Evolutionary conservation across 2,888 invertebrate species (phyloP), one percentile per base, ranked within the genome.

Genomic region (Apamea anceps): DNA sequence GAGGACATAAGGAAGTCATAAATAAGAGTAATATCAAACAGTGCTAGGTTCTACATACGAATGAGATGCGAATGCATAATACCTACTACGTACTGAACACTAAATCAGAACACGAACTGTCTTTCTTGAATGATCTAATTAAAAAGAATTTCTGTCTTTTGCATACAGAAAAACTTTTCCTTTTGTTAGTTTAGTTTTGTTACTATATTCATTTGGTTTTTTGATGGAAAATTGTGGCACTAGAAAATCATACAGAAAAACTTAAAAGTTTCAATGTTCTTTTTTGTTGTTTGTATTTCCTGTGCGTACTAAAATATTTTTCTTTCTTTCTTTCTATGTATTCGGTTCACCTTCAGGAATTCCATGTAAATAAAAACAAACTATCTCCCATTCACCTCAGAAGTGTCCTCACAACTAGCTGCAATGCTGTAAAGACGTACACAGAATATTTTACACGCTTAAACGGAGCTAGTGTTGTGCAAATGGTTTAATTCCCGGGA

Each of bases 401-500:
- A 48, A 72, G 28, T 60, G 28, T n/a, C 54, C 42, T 72, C 13
- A 57, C 8, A 71, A 57, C 25, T n/a, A 68, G 72, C 80, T 60
- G 63, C 42, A 65, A 63, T 45, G 42, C 51, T 48, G 45, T 67
- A 25, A 28, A 72, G 57, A 74, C 62, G 66, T n/a, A 67, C 12
- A 70, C 72, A 68, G 74, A 84, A 86, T 82, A 86, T 75, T 74
- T 72, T 66, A 77, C 32, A 37, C 51, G 74, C 54, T 74, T 77
- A 32, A 76, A n/a, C 54, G 18, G 28, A 68, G 63, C 60, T 84
- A 87, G 87, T 85, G 84, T 42, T 86, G 87, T 75, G 79, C 74
- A 80, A 85, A 80, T 45, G 32, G 66, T 28, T 62, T 48, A 28
- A 72, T 42, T 80, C 77, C 75, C 85, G 72, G 57, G 80, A 62